phyloP scores from a whole-genome alignment of 2,113 vertebrate species.

The Brachionichthys hirsutus region DNA sequence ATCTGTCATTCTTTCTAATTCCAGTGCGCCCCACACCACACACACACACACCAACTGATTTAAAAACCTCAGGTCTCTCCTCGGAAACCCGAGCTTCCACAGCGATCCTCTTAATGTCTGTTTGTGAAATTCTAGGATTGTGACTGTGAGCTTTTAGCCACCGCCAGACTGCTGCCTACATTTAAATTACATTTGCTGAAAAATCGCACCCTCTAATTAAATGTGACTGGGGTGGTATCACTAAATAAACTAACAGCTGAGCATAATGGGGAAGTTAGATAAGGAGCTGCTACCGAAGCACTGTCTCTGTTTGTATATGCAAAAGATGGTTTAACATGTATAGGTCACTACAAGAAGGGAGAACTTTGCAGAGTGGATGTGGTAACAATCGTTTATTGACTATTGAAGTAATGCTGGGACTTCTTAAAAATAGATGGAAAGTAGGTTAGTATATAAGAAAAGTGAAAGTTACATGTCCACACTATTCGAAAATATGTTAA shows the following conservation, averaged over 20 bases:
- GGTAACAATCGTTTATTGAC: slow-evolving; percentile 2
- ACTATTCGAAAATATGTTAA: too few species aligned
- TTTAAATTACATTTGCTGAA: slow-evolving; percentile 38
- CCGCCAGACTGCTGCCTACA: slow-evolving; percentile 39
- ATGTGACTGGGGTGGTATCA: slow-evolving; percentile 41
- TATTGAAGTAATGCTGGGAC: neutral
- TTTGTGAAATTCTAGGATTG: slow-evolving; percentile 25
- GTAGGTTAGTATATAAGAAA: too few species aligned
- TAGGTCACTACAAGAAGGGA: slow-evolving; percentile 3
- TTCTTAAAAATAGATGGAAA: neutral
- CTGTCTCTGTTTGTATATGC: slow-evolving; percentile 44
- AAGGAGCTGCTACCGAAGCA: slow-evolving; percentile 26
- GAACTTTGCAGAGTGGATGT: slow-evolving; percentile 10
- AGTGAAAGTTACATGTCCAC: too few species aligned
- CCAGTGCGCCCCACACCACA: slow-evolving; percentile 26
- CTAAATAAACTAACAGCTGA: slow-evolving; percentile 47
- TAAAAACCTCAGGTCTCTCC: slow-evolving; percentile 26
- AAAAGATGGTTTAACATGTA: slow-evolving; percentile 1
- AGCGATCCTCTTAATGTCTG: slow-evolving; percentile 24
- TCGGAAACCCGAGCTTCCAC: slow-evolving; percentile 34
- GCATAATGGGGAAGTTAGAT: slow-evolving; percentile 55
- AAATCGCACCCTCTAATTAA: slow-evolving; percentile 54
- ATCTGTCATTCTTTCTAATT: slow-evolving; percentile 55
- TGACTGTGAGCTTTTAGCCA: slow-evolving; percentile 28
- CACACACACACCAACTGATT: slow-evolving; percentile 25